Conservation (phyloP, 2,888 invertebrate genomes). For the Eristalinus sepulchralis region DNA sequence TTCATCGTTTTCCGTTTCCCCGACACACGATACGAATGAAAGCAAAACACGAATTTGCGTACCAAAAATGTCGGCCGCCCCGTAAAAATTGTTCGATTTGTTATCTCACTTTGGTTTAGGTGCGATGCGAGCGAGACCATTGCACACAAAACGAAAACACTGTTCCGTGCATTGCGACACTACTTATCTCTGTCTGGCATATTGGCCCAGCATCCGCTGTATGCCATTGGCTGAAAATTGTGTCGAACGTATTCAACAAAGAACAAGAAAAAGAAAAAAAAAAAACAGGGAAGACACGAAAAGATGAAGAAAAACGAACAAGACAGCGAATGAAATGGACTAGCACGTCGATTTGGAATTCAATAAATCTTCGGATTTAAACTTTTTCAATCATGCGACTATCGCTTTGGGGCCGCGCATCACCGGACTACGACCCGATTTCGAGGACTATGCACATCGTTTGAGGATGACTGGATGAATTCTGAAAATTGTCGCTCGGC, state of each 20-base stretch:
- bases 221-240: neutral
- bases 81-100: slow-evolving; percentile 10
- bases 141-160: neutral
- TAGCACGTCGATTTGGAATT: neutral
- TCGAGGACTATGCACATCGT: neutral
- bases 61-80: slow-evolving; percentile 52
- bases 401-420: neutral
- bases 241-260: neutral
- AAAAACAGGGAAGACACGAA: neutral
- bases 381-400: neutral
- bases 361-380: neutral
- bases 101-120: neutral
- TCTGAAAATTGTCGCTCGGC: neutral
- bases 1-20: slow-evolving; percentile 17
- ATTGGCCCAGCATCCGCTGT: neutral
- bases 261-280: neutral
- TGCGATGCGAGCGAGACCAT: neutral
- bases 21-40: slow-evolving; percentile 8
- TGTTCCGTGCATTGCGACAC: neutral
- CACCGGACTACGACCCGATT: neutral
- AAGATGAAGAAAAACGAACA: neutral
- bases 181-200: slow-evolving; percentile 2
- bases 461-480: neutral
- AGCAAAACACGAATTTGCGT: slow-evolving; percentile 56
- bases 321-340: neutral